A percentile compares a stretch with the other conserved stretches of the same genome.
phyloP scores from a whole-genome alignment of 2,888 invertebrate genomes.

The Drosophila leonis region DNA sequence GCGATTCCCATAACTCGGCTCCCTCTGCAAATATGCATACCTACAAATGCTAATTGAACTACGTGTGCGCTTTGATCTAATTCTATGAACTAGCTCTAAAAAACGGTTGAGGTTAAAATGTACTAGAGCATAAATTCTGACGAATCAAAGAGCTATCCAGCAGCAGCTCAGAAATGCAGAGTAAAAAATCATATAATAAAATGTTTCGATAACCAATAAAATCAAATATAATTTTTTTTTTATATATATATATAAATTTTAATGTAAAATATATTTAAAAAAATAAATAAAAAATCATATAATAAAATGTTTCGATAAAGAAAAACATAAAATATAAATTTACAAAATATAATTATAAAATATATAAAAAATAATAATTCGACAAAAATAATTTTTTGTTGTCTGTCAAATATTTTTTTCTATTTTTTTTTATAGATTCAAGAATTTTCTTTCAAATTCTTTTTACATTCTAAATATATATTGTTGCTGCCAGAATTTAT shows the following conservation, averaged over 20 bases:
- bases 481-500: background rate
- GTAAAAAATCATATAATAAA: background rate
- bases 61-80: background rate
- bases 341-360: too few relatives aligned
- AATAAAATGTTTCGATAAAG: too few relatives aligned
- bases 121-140: background rate
- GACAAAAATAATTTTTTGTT: background rate
- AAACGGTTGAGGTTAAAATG: background rate
- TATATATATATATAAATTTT: background rate
- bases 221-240: too few relatives aligned
- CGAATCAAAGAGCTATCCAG: background rate
- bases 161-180: background rate
- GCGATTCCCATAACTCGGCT: constrained; percentile 26
- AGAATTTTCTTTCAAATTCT: background rate
- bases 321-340: too few relatives aligned
- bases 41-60: background rate
- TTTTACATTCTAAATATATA: background rate
- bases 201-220: background rate
- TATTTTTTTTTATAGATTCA: background rate
- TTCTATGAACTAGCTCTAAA: background rate
- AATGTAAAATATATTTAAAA: background rate
- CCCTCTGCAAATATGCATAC: background rate
- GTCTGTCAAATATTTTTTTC: background rate
- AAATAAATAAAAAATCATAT: too few relatives aligned
- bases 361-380: background rate